A percentile compares a stretch with the other conserved stretches of the same genome.
These are phyloP conservation scores for Achlya flavicornis DNA, from an alignment of 2,888 invertebrate genomes.

Conservation along the genomic window DNA sequence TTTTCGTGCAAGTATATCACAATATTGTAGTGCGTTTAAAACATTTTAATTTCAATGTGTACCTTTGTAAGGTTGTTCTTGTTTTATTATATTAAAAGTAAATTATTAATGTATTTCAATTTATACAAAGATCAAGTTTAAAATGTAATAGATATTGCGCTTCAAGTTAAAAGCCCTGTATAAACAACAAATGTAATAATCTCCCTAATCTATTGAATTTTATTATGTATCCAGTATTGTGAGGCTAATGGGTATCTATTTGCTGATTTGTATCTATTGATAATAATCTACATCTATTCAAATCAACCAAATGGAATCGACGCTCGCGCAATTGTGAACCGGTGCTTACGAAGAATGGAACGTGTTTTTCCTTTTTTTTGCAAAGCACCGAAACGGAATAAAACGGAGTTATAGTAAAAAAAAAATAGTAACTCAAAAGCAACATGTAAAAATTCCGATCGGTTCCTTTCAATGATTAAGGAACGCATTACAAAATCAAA, in stretches of 20 bases:
- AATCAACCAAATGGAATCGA: constrained; percentile 62
- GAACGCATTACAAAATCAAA: constrained; percentile 5
- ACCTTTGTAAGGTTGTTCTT: constrained; percentile 65
- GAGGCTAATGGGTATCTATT: constrained; percentile 64
- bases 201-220: constrained; percentile 51
- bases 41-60: constrained; percentile 78
- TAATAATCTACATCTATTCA: constrained; percentile 67
- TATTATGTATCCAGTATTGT: constrained; percentile 55
- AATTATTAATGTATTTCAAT: constrained; percentile 24
- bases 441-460: background rate
- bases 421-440: background rate
- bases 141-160: constrained; percentile 9
- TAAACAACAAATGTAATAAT: constrained; percentile 22
- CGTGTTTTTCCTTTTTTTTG: constrained; percentile 41
- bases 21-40: constrained; percentile 50
- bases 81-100: constrained; percentile 49
- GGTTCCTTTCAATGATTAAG: background rate
- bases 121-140: constrained; percentile 13
- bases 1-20: constrained; percentile 22
- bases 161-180: constrained; percentile 20
- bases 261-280: constrained; percentile 70
- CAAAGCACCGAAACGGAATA: constrained; percentile 48
- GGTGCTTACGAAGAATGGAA: constrained; percentile 53
- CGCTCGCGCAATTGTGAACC: constrained; percentile 54
- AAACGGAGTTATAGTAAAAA: constrained; percentile 3